phyloP scores from a whole-genome alignment of 2,888 invertebrate genomes.

The Silvanus unidentatus region DNA sequence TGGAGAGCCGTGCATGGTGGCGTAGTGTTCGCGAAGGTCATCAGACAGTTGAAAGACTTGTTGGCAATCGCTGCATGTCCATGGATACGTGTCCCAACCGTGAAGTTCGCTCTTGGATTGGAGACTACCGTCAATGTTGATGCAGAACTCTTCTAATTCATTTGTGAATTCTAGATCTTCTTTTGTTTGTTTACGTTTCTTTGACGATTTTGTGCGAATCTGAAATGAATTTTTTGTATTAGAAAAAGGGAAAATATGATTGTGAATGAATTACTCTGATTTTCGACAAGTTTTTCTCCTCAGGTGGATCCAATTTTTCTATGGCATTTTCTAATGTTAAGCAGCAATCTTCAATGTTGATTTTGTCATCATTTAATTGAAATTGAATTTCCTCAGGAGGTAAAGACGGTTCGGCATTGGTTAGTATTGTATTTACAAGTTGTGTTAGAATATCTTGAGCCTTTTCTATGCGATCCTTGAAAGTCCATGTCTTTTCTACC shows the following conservation, averaged over 20 bases:
- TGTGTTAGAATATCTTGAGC: constrained; percentile 39
- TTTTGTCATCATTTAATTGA: neutral
- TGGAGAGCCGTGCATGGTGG: constrained; percentile 56
- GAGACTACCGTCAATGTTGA: constrained; percentile 40
- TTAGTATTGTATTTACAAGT: constrained; percentile 14
- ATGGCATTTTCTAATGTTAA: too few species aligned
- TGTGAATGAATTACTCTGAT: neutral
- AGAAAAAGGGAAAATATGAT: too few species aligned
- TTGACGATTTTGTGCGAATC: constrained; percentile 17
- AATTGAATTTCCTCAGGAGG: neutral
- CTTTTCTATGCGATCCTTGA: constrained; percentile 41
- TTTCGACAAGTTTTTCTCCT: neutral
- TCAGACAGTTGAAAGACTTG: constrained; percentile 47
- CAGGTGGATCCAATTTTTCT: too few species aligned
- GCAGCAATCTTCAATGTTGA: neutral
- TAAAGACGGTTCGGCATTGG: neutral
- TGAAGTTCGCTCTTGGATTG: constrained; percentile 33
- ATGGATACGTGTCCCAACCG: constrained; percentile 49
- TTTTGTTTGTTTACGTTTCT: constrained; percentile 15
- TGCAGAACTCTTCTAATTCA: constrained; percentile 31
- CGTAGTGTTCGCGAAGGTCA: constrained; percentile 56
- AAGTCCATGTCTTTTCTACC: constrained; percentile 41
- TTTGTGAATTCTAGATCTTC: neutral
- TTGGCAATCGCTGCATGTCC: constrained; percentile 51
- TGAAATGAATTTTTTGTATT: constrained; percentile 5